Conservation (phyloP, 2,113 vertebrate genomes). For the Halichoerus grypus region DNA sequence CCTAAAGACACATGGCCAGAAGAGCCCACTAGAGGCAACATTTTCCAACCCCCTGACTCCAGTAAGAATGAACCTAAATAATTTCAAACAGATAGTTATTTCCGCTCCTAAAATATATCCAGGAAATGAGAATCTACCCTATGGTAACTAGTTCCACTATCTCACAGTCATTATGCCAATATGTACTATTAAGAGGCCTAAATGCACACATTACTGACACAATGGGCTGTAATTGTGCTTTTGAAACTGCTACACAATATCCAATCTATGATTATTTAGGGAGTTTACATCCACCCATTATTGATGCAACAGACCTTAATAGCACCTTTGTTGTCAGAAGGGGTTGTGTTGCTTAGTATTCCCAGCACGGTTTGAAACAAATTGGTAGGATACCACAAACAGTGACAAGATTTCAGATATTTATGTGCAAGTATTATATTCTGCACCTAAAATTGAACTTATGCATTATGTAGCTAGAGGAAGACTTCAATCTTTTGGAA, state of each 20-base stretch:
- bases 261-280: conserved; percentile 76
- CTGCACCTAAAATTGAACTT: not conserved
- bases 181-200: conserved; percentile 73
- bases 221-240: conserved; percentile 78
- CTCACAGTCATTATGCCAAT: conserved; percentile 65
- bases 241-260: conserved; percentile 77
- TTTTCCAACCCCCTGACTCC: conserved; percentile 56
- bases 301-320: conserved; percentile 73
- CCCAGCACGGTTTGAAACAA: conserved; percentile 57
- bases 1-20: conserved; percentile 1
- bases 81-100: conserved; percentile 72
- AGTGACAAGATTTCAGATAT: conserved; percentile 43
- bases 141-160: conserved; percentile 76
- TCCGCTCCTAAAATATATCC: conserved; percentile 62
- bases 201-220: conserved; percentile 77
- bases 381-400: conserved; percentile 42
- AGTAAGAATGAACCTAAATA: conserved; percentile 71
- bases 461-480: not conserved
- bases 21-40: not conserved
- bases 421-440: not conserved
- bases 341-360: conserved; percentile 73
- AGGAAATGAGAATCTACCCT: conserved; percentile 80
- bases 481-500: not conserved
- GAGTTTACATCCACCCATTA: conserved; percentile 77
- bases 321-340: conserved; percentile 73